Percentiles rank a stretch among this genome's conserved stretches.
phyloP scores from a whole-genome alignment of 2,888 invertebrate genomes.

The Molanna angustata region DNA sequence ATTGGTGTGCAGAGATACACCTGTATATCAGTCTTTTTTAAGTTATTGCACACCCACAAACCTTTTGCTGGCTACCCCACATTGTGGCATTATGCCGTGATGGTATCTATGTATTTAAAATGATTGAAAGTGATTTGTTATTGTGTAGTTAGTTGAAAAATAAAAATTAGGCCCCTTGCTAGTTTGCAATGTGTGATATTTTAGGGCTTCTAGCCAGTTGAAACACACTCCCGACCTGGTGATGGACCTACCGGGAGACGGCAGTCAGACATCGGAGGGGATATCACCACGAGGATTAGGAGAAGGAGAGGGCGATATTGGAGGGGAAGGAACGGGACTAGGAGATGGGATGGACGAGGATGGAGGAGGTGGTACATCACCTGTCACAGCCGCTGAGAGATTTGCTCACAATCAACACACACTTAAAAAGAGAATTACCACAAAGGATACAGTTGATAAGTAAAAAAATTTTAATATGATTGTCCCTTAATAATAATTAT shows the following conservation, averaged over 20 bases:
- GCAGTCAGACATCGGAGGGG: slow-evolving; percentile 40
- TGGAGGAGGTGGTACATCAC: slow-evolving; percentile 32
- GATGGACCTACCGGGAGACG: slow-evolving; percentile 72
- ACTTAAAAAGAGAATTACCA: slow-evolving; percentile 41
- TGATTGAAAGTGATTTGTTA: too few relatives aligned
- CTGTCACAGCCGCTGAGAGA: slow-evolving; percentile 43
- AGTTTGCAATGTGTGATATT: too few relatives aligned
- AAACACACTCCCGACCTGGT: slow-evolving; percentile 70
- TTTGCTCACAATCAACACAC: slow-evolving; percentile 46
- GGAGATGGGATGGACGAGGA: slow-evolving; percentile 35
- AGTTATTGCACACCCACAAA: too few relatives aligned
- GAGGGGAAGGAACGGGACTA: slow-evolving; percentile 39
- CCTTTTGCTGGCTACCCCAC: too few relatives aligned
- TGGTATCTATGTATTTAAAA: too few relatives aligned
- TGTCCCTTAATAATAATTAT: too few relatives aligned
- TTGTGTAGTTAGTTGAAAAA: too few relatives aligned
- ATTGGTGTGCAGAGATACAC: too few relatives aligned
- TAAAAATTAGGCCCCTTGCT: too few relatives aligned
- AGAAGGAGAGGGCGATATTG: slow-evolving; percentile 41
- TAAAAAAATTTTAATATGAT: too few relatives aligned
- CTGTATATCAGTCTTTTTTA: too few relatives aligned
- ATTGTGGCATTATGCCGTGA: too few relatives aligned
- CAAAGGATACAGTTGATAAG: slow-evolving; percentile 28
- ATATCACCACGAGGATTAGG: slow-evolving; percentile 37
- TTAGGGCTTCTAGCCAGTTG: slow-evolving; percentile 30